Conservation (phyloP, 2,888 invertebrate genomes). For the Dicyrtomina minuta region DNA sequence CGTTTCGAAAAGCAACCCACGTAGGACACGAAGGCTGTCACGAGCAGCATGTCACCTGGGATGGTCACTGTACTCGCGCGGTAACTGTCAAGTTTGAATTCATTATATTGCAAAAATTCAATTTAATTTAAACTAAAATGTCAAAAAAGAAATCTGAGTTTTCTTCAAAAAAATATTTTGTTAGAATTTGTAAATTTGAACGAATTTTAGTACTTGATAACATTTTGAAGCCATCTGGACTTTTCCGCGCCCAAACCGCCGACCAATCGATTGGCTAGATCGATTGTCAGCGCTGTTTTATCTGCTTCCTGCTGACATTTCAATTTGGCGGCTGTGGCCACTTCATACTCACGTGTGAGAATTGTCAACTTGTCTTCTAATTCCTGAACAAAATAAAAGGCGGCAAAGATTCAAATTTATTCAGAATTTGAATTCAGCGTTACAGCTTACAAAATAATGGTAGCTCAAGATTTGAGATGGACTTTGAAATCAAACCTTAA, state of each 20-base stretch:
- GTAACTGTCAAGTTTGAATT: slow-evolving; percentile 61
- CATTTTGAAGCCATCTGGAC: slow-evolving; percentile 93
- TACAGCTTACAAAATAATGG: too few species aligned
- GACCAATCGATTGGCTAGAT: slow-evolving; percentile 87
- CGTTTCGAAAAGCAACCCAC: slow-evolving; percentile 95
- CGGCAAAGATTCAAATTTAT: too few species aligned
- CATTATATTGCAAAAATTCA: too few species aligned
- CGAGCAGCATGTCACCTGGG: slow-evolving; percentile 87
- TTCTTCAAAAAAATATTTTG: slow-evolving; percentile 60
- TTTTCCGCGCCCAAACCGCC: slow-evolving; percentile 95
- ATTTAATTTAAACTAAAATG: too few species aligned
- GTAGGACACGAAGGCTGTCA: slow-evolving; percentile 94
- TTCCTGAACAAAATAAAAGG: too few species aligned
- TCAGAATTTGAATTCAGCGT: too few species aligned
- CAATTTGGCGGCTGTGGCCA: slow-evolving; percentile 84
- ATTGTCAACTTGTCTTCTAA: slow-evolving; percentile 84
- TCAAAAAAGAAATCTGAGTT: too few species aligned
- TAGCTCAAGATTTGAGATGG: too few species aligned
- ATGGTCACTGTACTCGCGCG: slow-evolving; percentile 66
- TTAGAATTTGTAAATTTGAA: background rate
- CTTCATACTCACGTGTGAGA: slow-evolving; percentile 88
- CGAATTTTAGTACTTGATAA: slow-evolving; percentile 60
- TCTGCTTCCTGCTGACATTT: slow-evolving; percentile 94
- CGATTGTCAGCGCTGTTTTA: slow-evolving; percentile 88
- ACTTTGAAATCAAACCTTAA: too few species aligned